Base-by-base conservation (phyloP, 2,113 vertebrate species). In the Rhabdomys dilectus region DNA sequence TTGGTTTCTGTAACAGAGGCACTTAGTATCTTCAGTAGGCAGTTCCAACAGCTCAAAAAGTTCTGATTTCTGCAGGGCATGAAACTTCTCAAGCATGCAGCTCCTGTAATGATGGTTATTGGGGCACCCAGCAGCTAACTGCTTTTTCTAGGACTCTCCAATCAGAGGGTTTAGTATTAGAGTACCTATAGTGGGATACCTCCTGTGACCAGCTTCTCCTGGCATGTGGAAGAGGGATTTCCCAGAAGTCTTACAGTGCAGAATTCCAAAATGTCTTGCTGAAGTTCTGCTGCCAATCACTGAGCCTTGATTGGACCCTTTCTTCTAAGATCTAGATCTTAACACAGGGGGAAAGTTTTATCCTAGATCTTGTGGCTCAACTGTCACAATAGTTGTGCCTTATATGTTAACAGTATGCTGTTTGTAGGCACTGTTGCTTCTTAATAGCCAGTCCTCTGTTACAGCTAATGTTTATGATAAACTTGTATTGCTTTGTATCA, bases 401-500 rank as follows among this genome's bases (percentile, higher is more conserved):
- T 86, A 19, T 48, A 91, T 73, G 31, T 56, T 95, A 70, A 39
- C 85, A 34, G 9, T 76, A 90, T 9, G 89, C 85, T 73, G 73
- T 89, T 95, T 95, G 84, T 34, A 88, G 39, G 68, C 75, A 12
- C 70, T 10, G 94, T 93, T 76, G 72, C 39, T 94, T 88, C 68
- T 80, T 66, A 89, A 29, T 84, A 92, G 88, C 53, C 62, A 93
- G n/a, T 62, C 0, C 34, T 51, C 24, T 70, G 19, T 64, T 86
- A 78, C 17, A 80, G n/a, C 90, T 78, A 91, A 78, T 42, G 92
- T 39, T 92, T 96, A 62, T 42, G 89, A 66, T 91, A 84, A 82
- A 88, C 3, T 45, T 95, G 64, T 12, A 66, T 22, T 92, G 39
- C 93, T 94, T 94, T 73, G 82, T 94, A 97, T 87, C 77, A 91